Evolutionary conservation across 2,797 vertebrate genomes (phyloP), one percentile per base, ranked within the genome.

Genomic region (Parauchenoglanis punctatus): DNA sequence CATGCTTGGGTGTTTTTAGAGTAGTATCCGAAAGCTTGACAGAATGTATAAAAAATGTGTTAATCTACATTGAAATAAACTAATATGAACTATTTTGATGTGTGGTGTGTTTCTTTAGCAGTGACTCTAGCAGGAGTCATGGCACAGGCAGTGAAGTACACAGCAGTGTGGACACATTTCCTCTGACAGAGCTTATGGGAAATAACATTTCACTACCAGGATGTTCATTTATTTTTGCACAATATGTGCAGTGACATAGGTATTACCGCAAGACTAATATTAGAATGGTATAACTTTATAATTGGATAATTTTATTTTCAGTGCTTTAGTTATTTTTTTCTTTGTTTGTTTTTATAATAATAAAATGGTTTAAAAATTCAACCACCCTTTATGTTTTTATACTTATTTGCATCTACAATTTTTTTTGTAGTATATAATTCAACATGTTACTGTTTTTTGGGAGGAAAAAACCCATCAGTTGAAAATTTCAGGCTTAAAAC

Each of bases 211-310:
- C 52, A 77, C n/a, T 84, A 68, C 58, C 73, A 59, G 49, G 65
- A 83, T 67, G 80, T 87, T 56, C 4, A 31, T 59, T 52, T 52
- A 61, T 68, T 5, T 0, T 87, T 88, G 82, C 15, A 87, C 44
- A n/a, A n/a, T 77, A 28, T 83, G 56, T 81, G 20, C 20, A 7
- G 6, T 67, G 59, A 49, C 58, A 35, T n/a, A 28, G 5, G 4
- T 35, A 78, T 40, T 35, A 56, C 35, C 35, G 25, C 20, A 81
- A 2, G 61, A 2, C 15, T 46, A 56, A 8, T 35, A 58, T 81
- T 25, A 44, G 40, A 46, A 81, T 40, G 28, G 31, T 80, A 23
- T 59, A 20, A 20, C 23, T 1, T 59, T 40, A 23, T 52, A 17
- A 52, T 28, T 3, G 6, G 49, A 49, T 75, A 46, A 46, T 49